Evolutionary conservation across 2,888 invertebrate genomes (phyloP), one percentile per base, ranked within the genome.

Genomic region (Phyto melanocephala): DNA sequence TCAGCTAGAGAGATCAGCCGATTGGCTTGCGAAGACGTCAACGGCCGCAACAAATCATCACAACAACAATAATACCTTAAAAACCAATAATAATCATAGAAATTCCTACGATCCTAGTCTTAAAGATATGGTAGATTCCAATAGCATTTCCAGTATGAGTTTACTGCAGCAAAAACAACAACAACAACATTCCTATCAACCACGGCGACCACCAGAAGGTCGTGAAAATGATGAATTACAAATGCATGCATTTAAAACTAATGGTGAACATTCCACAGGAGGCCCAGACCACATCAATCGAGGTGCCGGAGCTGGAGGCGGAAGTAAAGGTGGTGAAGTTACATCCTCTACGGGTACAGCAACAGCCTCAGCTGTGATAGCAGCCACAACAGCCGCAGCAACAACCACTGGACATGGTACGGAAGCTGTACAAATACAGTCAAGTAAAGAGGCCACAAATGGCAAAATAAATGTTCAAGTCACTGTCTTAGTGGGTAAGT

Each of bases 381-480:
- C 86, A 37, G 83, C 76, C 33, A 28, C 68, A 42, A 78, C 82
- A 15, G 87, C 86, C 33, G 82, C 75, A n/a, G 15, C 76, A 47
- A 62, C 85, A 58, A 37, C 79, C 15, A 87, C 86, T 56, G 72
- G 77, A 17, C 75, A 81, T 22, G 72, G 81, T 58, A 86, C 87
- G 35, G 90, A 90, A 78, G 87, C 89, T 54, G 86, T 89, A 33
- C 89, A 90, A 84, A 90, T 91, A 86, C 90, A 92, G 86, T 90
- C 92, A 62, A 91, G 92, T 83, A 93, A 93, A 89, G 93, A 95
- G 92, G 87, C 90, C 67, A 86, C 87, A 78, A 96, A 96, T 93
- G 96, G 96, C 91, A 96, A 96, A 93, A 96, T 95, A 92, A 96
- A 95, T 93, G 96, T 95, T 91, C 95, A 95, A 93, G 96, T 96